Conservation (phyloP, 1,140 invertebrate genomes). For the Drosophila miranda region DNA sequence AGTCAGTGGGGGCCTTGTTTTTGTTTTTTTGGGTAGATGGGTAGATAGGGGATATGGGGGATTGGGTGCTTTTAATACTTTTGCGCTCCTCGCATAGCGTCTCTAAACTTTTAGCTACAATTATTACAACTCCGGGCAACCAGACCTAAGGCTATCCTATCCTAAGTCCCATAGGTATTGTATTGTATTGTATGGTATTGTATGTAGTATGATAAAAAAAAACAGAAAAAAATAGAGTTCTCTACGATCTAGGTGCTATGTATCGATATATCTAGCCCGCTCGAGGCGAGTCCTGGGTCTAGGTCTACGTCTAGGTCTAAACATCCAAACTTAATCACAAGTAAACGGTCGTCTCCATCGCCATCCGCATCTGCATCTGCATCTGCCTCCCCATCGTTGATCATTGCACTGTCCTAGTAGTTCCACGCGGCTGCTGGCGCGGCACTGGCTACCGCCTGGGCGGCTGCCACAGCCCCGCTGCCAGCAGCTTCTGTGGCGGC, state of each 20-base stretch:
- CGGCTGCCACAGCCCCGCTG: conserved; percentile 34
- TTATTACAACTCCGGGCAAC: conserved; percentile 36
- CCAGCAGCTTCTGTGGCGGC: conserved; percentile 14
- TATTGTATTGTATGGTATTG: no score
- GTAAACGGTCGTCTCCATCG: conserved; percentile 54
- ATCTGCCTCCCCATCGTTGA: conserved; percentile 4
- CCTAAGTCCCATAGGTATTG: conserved; percentile 38
- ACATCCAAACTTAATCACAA: conserved; percentile 75
- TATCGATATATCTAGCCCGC: conserved; percentile 19
- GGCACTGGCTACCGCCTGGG: conserved; percentile 16
- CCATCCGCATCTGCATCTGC: conserved; percentile 24
- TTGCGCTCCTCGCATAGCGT: conserved; percentile 70
- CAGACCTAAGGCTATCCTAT: conserved; percentile 25
- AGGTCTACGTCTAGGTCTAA: conserved; percentile 3
- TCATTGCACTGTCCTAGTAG: conserved; percentile 73
- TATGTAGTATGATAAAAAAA: conserved; percentile 19
- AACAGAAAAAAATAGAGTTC: conserved; percentile 20
- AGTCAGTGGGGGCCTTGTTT: conserved; percentile 17
- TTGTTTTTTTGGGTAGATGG: not conserved
- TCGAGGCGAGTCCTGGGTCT: conserved; percentile 27
- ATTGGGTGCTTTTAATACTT: conserved; percentile 61
- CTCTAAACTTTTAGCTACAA: conserved; percentile 76
- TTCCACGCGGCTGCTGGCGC: conserved; percentile 52
- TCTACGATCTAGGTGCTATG: conserved; percentile 21
- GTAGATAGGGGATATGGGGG: conserved; percentile 1